A percentile compares a stretch with the other conserved stretches of the same genome.
These are phyloP conservation scores for Carassius gibelio DNA, from an alignment of 2,113 vertebrate genomes.

Conservation along the genomic window DNA sequence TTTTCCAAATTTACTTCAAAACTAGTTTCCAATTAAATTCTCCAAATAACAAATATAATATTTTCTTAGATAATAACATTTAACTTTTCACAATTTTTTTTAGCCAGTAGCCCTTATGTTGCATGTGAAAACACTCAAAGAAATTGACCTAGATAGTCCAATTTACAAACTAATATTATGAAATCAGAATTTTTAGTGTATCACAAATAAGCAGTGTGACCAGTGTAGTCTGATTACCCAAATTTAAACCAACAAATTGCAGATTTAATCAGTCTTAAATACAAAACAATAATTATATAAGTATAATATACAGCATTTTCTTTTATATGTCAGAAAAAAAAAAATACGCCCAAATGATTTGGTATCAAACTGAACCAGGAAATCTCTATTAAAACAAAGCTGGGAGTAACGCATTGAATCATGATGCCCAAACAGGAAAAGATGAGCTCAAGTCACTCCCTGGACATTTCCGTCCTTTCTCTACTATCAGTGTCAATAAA, in stretches of 20 bases:
- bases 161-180: background rate
- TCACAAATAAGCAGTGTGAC: background rate
- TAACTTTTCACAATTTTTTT: background rate
- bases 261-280: background rate
- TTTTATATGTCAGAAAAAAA: background rate
- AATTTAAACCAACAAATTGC: background rate
- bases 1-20: background rate
- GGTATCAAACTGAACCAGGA: background rate
- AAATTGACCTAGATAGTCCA: background rate
- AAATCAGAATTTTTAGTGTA: background rate
- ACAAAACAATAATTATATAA: background rate
- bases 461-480: background rate
- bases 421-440: background rate
- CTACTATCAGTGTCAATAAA: conserved; percentile 5
- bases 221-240: background rate
- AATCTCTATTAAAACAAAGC: background rate
- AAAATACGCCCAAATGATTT: background rate
- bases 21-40: background rate
- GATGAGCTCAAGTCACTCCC: background rate
- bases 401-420: background rate
- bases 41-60: background rate
- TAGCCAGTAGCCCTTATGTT: background rate
- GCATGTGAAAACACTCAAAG: background rate
- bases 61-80: background rate
- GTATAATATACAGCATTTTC: background rate